phyloP scores from a whole-genome alignment of 2,113 vertebrate species.

The Neomonachus schauinslandi region DNA sequence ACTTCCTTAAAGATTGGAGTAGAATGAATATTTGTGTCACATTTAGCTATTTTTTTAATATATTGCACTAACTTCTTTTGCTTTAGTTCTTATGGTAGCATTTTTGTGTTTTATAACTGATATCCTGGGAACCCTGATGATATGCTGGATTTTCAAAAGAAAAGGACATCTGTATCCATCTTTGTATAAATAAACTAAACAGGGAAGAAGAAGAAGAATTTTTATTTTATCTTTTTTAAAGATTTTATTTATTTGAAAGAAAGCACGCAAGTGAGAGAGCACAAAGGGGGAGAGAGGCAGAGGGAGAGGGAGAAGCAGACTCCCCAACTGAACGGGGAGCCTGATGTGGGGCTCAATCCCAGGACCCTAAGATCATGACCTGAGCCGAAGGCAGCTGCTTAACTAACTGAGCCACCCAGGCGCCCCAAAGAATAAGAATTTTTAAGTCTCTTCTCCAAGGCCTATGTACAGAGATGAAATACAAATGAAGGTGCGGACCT shows the following conservation, averaged over 20 bases:
- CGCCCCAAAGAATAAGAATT: not conserved
- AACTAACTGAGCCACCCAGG: not conserved
- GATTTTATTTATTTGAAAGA: not conserved
- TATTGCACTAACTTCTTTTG: not conserved
- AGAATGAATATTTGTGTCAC: not conserved
- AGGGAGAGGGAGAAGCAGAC: not conserved
- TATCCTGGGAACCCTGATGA: conserved; percentile 16
- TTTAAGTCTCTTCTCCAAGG: not conserved
- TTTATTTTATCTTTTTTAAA: not conserved
- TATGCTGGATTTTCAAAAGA: not conserved
- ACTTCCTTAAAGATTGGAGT: not conserved
- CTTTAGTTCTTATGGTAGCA: not conserved
- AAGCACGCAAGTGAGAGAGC: not conserved
- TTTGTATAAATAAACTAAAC: conserved; percentile 20
- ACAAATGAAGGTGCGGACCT: not conserved
- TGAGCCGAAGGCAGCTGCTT: not conserved
- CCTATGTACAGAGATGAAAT: not conserved
- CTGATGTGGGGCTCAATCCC: not conserved
- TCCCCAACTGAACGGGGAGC: not conserved
- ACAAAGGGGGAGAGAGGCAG: not conserved
- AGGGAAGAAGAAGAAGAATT: not conserved
- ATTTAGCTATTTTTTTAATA: not conserved
- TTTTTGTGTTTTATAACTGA: conserved; percentile 45
- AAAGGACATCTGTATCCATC: not conserved
- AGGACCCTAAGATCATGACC: not conserved